Evolutionary conservation across 2,888 invertebrate species (phyloP).

Genomic region (Tipula vernalis): DNA sequence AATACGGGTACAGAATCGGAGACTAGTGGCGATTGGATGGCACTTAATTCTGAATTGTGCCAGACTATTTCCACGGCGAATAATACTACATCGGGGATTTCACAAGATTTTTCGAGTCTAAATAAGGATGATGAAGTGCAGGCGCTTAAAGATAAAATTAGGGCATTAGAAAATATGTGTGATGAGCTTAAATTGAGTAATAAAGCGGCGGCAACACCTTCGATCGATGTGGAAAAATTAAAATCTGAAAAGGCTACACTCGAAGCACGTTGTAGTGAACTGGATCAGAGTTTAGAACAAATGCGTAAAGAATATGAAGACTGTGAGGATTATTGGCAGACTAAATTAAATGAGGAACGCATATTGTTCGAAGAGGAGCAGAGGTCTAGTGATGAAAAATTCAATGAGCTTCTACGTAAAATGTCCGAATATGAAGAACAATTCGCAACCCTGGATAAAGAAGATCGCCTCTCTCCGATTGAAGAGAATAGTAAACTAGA

Average conservation of each 20-base stretch:
- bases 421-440: conserved; percentile 73
- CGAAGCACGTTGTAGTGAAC: conserved; percentile 44
- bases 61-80: conserved; percentile 15
- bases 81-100: conserved; percentile 22
- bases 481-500: conserved; percentile 61
- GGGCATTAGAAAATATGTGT: conserved; percentile 26
- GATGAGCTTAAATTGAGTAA: conserved; percentile 17
- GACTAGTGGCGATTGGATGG: conserved; percentile 34
- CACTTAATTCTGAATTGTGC: conserved; percentile 31
- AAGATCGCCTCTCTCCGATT: conserved; percentile 56
- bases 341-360: conserved; percentile 66
- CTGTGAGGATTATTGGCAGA: conserved; percentile 78
- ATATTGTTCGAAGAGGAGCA: conserved; percentile 58
- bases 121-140: conserved; percentile 23
- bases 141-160: conserved; percentile 24
- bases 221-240: conserved; percentile 12
- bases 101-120: conserved; percentile 23
- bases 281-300: conserved; percentile 62
- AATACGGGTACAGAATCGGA: conserved; percentile 30
- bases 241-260: conserved; percentile 35
- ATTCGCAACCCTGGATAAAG: conserved; percentile 40
- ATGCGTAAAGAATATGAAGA: conserved; percentile 67
- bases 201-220: not conserved
- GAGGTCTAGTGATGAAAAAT: conserved; percentile 60
- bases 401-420: conserved; percentile 57